phyloP scores from a whole-genome alignment of 2,888 invertebrate species.

The Furcula furcula region DNA sequence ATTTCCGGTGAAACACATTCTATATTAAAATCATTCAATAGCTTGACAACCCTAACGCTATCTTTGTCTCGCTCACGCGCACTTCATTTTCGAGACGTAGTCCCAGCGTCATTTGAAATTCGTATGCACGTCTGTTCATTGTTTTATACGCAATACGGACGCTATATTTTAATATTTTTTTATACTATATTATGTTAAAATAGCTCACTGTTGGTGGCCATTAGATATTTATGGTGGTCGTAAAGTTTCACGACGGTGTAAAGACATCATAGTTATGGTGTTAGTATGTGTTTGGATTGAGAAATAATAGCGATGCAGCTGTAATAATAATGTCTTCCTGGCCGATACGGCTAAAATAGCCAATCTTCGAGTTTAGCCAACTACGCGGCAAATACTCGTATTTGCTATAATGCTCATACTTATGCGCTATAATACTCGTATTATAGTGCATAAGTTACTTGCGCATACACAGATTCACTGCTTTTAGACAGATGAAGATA shows the following conservation, averaged over 20 bases:
- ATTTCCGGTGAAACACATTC: background rate
- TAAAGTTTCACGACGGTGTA: constrained; percentile 3
- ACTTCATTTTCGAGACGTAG: constrained; percentile 11
- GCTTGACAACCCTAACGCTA: constrained; percentile 3
- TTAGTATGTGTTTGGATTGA: constrained; percentile 1
- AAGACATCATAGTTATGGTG: constrained; percentile 2
- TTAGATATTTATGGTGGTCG: constrained; percentile 2
- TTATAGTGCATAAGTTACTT: no score
- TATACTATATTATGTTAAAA: constrained; percentile 1
- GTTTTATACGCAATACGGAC: constrained; percentile 6
- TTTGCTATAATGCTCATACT: no score
- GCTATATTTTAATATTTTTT: constrained; percentile 1
- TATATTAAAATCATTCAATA: background rate
- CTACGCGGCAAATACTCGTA: no score
- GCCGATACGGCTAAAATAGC: no score
- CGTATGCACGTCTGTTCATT: constrained; percentile 7
- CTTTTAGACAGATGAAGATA: no score
- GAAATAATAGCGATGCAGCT: background rate
- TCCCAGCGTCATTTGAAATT: constrained; percentile 9
- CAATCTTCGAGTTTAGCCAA: no score
- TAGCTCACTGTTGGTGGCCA: constrained; percentile 2
- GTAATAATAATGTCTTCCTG: no score
- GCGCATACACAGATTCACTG: no score
- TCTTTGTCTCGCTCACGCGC: constrained; percentile 3
- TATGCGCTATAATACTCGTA: no score